phyloP scores from a whole-genome alignment of 2,888 invertebrate genomes.

The Troilus luridus region DNA sequence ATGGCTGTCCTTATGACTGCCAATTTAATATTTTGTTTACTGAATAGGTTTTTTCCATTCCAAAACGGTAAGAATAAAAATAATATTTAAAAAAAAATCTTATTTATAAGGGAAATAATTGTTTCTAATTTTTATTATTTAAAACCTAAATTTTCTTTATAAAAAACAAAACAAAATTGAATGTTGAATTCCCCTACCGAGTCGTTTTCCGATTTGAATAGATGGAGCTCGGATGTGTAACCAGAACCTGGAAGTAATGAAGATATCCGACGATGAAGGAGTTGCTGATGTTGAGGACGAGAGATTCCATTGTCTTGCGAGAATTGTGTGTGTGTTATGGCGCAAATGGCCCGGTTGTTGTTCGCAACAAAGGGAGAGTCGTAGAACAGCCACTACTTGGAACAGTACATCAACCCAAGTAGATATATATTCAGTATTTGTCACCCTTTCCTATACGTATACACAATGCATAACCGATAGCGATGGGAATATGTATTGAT shows the following conservation, averaged over 20 bases:
- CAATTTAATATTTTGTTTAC: too few species aligned
- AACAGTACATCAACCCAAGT: neutral
- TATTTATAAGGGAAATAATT: too few species aligned
- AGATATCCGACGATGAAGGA: constrained; percentile 33
- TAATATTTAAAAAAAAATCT: too few species aligned
- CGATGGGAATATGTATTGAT: neutral
- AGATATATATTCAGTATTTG: neutral
- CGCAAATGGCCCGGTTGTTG: neutral
- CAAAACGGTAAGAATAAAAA: too few species aligned
- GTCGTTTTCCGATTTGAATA: neutral
- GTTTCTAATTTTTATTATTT: too few species aligned
- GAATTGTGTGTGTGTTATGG: constrained; percentile 22
- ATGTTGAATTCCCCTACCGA: neutral
- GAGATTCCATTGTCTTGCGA: neutral
- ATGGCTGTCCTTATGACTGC: too few species aligned
- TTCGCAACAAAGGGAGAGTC: neutral
- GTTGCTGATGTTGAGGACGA: neutral
- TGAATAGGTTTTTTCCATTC: too few species aligned
- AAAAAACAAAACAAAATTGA: too few species aligned
- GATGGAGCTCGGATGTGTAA: neutral
- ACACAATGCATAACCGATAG: neutral
- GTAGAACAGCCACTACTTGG: neutral
- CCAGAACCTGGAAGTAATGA: constrained; percentile 25
- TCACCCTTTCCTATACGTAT: neutral
- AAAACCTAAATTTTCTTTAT: too few species aligned